Evolutionary conservation across 2,888 invertebrate species (phyloP).

Genomic region (Acrobasis suavella): DNA sequence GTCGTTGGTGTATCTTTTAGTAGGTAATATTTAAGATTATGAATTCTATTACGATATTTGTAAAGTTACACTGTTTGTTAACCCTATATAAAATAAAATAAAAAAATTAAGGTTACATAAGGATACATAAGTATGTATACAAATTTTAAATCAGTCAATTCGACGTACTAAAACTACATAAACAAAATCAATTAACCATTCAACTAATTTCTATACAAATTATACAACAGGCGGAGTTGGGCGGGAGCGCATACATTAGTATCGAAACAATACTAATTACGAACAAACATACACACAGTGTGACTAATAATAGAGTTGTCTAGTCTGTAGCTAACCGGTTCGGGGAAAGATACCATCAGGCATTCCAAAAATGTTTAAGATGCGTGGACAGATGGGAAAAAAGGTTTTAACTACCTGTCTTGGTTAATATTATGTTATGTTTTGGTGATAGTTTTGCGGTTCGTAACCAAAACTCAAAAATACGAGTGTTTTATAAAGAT

Average conservation of each 20-base stretch:
- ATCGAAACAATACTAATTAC: slow-evolving; percentile 18
- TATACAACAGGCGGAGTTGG: slow-evolving; percentile 10
- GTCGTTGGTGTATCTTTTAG: too few species aligned
- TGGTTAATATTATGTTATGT: too few species aligned
- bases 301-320: slow-evolving; percentile 42
- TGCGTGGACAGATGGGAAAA: not conserved
- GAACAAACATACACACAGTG: slow-evolving; percentile 9
- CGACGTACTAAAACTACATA: not conserved
- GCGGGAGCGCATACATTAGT: slow-evolving; percentile 14
- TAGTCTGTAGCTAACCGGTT: slow-evolving; percentile 34
- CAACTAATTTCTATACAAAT: slow-evolving; percentile 15
- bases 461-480: too few species aligned
- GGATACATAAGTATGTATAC: too few species aligned
- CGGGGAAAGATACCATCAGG: slow-evolving; percentile 36
- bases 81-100: too few species aligned
- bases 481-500: too few species aligned
- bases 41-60: too few species aligned
- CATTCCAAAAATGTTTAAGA: slow-evolving; percentile 51
- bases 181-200: not conserved
- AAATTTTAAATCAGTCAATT: too few species aligned
- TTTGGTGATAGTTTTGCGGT: too few species aligned
- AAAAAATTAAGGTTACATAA: too few species aligned
- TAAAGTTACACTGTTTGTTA: too few species aligned
- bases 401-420: not conserved
- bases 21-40: too few species aligned